A percentile compares a stretch with the other conserved stretches of the same genome.
Evolutionary conservation across 2,113 vertebrate species (phyloP).

Genomic region (mouse (Mus musculus)): GRCm39 chr1:189874001-189874500

Average conservation of each 20-base stretch:
- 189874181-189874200: neutral
- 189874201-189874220: no score
- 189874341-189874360: no score
- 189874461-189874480: neutral
- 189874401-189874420: neutral
- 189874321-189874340: no score
- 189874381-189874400: neutral
- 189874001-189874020: neutral
- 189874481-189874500: conserved; percentile 53
- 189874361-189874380: no score
- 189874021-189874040: neutral
- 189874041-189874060: neutral
- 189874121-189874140: neutral
- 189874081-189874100: accelerated
- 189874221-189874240: neutral
- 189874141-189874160: neutral
- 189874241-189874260: neutral
- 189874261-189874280: neutral
- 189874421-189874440: neutral
- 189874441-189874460: neutral
- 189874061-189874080: accelerated
- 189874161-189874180: neutral
- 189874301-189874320: no score
- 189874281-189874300: neutral
- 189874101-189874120: neutral